Evolutionary conservation across 2,888 invertebrate species (phyloP).

Genomic region (Hololepta plana): DNA sequence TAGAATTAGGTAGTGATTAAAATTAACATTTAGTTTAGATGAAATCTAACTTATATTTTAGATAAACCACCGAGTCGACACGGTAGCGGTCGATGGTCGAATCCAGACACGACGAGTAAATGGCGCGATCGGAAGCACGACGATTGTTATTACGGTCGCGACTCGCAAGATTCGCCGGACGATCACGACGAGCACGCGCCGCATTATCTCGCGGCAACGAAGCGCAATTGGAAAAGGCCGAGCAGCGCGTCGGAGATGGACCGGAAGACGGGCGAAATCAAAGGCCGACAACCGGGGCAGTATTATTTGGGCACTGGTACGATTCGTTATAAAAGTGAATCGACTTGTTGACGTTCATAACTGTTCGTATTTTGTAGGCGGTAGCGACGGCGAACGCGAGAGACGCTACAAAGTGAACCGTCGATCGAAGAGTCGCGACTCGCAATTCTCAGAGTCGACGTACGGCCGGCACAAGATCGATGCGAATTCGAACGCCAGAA

Average conservation of each 20-base stretch:
- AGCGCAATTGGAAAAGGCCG: slow-evolving; percentile 33
- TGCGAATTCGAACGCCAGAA: slow-evolving; percentile 19
- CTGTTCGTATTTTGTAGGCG: slow-evolving; percentile 18
- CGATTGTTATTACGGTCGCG: slow-evolving; percentile 19
- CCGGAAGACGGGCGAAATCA: slow-evolving; percentile 26
- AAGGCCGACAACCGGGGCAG: slow-evolving; percentile 16
- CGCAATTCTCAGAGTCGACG: slow-evolving; percentile 22
- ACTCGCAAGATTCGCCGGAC: slow-evolving; percentile 4
- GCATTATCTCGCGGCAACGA: slow-evolving; percentile 21
- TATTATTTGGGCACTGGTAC: slow-evolving; percentile 14
- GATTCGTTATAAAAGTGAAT: background rate
- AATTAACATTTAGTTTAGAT: too few relatives aligned
- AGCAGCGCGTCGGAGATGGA: slow-evolving; percentile 39
- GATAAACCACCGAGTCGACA: slow-evolving; percentile 18
- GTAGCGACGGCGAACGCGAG: slow-evolving; percentile 37
- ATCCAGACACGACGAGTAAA: slow-evolving; percentile 12
- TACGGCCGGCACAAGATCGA: slow-evolving; percentile 20
- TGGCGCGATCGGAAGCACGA: slow-evolving; percentile 29
- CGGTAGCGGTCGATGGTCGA: slow-evolving; percentile 15
- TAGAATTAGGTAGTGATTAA: too few relatives aligned
- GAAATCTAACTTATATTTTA: slow-evolving; percentile 11
- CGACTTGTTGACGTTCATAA: slow-evolving; percentile 1
- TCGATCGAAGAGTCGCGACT: slow-evolving; percentile 28
- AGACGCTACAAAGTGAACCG: slow-evolving; percentile 31
- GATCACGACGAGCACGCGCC: slow-evolving; percentile 15